phyloP scores from a whole-genome alignment of 2,797 vertebrate genomes.

The Chelon auratus region DNA sequence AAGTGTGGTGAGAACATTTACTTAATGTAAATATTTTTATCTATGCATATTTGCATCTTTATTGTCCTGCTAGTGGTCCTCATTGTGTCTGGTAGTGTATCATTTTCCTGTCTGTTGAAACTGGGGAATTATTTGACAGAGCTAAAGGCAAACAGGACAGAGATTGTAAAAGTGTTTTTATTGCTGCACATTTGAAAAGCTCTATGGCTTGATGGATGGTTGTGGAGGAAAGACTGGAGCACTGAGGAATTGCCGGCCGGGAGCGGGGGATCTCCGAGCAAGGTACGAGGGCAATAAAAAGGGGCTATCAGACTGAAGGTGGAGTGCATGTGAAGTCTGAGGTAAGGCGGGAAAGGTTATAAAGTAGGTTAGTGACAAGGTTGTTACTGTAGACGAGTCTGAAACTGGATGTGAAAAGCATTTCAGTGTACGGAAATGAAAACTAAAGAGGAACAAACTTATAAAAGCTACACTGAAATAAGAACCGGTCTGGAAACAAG shows the following conservation, averaged over 20 bases:
- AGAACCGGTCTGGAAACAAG: too few species aligned
- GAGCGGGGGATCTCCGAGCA: background rate
- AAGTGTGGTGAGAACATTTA: too few species aligned
- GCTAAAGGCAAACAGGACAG: too few species aligned
- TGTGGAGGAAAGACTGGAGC: background rate
- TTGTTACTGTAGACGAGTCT: too few species aligned
- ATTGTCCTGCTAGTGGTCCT: too few species aligned
- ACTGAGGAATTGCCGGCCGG: background rate
- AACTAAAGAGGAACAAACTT: too few species aligned
- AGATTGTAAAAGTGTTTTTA: background rate
- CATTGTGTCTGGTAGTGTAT: too few species aligned
- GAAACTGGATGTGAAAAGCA: too few species aligned
- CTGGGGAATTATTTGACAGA: background rate
- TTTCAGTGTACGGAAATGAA: too few species aligned
- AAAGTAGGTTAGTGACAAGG: background rate
- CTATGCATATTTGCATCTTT: too few species aligned
- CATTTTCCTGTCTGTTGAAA: background rate
- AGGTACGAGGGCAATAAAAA: background rate
- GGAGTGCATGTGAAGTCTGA: background rate
- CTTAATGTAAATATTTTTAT: too few species aligned
- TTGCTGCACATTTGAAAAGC: background rate
- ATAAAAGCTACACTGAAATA: too few species aligned
- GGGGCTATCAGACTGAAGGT: background rate
- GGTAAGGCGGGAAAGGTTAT: background rate
- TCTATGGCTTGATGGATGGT: background rate